Evolutionary conservation across 2,888 invertebrate genomes (phyloP), one percentile per base, ranked within the genome.

Genomic region (Hypena proboscidalis): DNA sequence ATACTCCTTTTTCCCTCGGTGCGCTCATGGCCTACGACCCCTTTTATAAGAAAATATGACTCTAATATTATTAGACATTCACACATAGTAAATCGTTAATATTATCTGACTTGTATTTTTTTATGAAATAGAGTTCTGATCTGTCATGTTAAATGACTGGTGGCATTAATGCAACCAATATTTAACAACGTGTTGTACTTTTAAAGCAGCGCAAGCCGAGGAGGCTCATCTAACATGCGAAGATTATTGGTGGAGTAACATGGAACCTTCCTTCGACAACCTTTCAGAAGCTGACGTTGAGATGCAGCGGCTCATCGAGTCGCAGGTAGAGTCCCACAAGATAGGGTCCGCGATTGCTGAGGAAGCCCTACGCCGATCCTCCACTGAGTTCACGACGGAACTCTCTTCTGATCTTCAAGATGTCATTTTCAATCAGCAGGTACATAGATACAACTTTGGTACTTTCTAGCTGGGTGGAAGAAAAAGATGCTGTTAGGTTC

Each of bases 301-400:
- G 64, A 93, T 95, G 83, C 94, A 95, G 74, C 90, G 92, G 53
- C 85, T 95, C 58, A 95, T 95, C 60, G 95, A 94, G 63, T 95
- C 94, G 44, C 95, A 95, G 64, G 93, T 96, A 39, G 96, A 96
- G 82, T 95, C 95, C 26, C 95, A 95, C 74, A 95, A 96, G 90
- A 96, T 97, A 56, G 97, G 97, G 4, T 92, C 95, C 39, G 95
- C 96, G 78, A 96, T 97, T 68, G 97, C 96, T 0, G 96, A 96
- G 59, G 95, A 96, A 77, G 95, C 94, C 31, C 74, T 95, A 60
- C 62, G 78, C 1, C 59, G 80, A 1, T 58, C 80, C 4, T 70
- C 85, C 0, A 11, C 72, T 0, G 80, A 72, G 15, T 70, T 74
- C 51, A 70, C 83, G 3, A 73, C 82, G 0, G 85, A 84, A 1